Evolutionary conservation across 2,888 invertebrate genomes (phyloP).

Genomic region (Yponomeuta evonymella): DNA sequence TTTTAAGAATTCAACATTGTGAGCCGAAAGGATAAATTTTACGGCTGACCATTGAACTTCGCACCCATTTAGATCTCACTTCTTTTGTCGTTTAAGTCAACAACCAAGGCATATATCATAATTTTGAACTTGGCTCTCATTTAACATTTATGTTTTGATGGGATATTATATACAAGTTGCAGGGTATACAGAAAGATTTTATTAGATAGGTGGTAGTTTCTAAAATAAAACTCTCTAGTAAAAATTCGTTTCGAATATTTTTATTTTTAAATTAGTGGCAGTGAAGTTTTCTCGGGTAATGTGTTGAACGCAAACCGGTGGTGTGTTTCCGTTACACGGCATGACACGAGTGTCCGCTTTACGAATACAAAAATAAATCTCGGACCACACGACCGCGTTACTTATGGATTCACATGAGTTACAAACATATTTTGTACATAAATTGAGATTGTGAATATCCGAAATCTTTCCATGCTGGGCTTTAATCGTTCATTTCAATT

Average conservation of each 20-base stretch:
- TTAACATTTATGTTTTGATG: no score
- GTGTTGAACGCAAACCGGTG: constrained; percentile 55
- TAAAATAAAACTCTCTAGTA: background rate
- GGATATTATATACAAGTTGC: no score
- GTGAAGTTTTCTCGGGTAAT: constrained; percentile 68
- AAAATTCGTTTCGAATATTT: constrained; percentile 66
- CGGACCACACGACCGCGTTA: constrained; percentile 18
- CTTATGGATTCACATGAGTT: background rate
- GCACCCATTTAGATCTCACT: no score
- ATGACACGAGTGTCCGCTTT: constrained; percentile 16
- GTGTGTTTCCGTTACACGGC: constrained; percentile 42
- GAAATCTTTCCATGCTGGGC: constrained; percentile 8
- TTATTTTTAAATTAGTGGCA: constrained; percentile 76
- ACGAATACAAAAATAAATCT: constrained; percentile 50
- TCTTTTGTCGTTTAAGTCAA: no score
- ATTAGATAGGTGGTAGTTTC: background rate
- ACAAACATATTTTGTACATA: constrained; percentile 1
- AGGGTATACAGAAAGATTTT: no score
- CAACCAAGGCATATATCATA: no score
- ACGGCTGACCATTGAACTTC: no score
- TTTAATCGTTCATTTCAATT: constrained; percentile 11
- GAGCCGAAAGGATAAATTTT: no score
- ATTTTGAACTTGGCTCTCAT: no score
- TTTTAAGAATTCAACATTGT: no score
- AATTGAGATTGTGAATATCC: constrained; percentile 18